These are phyloP conservation scores for Hyppa rectilinea DNA, from an alignment of 2,888 invertebrate species.

Conservation along the genomic window DNA sequence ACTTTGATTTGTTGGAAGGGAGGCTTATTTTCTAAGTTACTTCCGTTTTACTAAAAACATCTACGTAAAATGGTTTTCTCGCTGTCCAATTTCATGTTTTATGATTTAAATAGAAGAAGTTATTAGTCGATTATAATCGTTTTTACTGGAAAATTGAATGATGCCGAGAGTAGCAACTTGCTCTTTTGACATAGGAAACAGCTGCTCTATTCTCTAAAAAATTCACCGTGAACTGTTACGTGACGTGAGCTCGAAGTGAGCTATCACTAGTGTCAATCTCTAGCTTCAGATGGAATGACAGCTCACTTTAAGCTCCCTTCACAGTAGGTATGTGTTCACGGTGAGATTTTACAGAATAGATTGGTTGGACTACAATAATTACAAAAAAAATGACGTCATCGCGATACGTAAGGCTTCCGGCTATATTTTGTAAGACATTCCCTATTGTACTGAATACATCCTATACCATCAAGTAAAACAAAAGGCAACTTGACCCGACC, in stretches of 20 bases:
- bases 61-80: slow-evolving; percentile 26
- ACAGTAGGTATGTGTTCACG: no score
- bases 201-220: no score
- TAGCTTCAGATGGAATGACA: no score
- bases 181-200: no score
- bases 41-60: slow-evolving; percentile 38
- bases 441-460: slow-evolving; percentile 4
- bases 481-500: slow-evolving; percentile 46
- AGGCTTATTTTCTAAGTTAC: slow-evolving; percentile 64
- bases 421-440: not conserved
- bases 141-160: not conserved
- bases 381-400: no score
- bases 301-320: no score
- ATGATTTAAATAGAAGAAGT: slow-evolving; percentile 3
- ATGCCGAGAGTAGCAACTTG: no score
- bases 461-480: slow-evolving; percentile 21
- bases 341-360: no score
- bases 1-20: slow-evolving; percentile 79
- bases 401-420: not conserved
- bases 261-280: no score
- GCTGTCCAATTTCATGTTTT: slow-evolving; percentile 21
- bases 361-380: no score
- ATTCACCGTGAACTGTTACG: no score
- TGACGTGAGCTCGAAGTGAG: no score
- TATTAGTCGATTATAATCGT: not conserved